Evolutionary conservation across 2,113 vertebrate species (phyloP), one percentile per base, ranked within the genome.

Genomic region (human (Homo sapiens)): DNA sequence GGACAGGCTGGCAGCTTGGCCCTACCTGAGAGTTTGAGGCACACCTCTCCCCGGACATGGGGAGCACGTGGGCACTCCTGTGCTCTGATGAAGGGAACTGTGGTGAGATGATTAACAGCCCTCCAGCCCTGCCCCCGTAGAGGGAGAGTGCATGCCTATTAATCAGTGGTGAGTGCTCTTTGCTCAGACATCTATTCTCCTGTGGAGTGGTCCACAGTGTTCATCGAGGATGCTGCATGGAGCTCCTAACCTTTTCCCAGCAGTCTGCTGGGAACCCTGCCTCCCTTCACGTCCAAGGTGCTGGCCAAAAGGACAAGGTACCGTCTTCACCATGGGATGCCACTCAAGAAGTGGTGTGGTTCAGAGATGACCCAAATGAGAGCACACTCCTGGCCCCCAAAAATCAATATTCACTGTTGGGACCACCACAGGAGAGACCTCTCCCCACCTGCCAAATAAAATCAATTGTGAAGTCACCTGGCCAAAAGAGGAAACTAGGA

Each of bases 191-290:
- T 32, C 75, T 4, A 0, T 97, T 92, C 93, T 95, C 81, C 8
- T 45, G n/a, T 0, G 8, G 86, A 97, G 64, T 38, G 23, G 96
- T 88, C 98, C 96, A 38, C 1, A 93, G 45, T 1, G 6, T 98
- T 98, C 97, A 98, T 98, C 81, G 32, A 0, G 76, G 98, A 98
- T 98, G 98, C 98, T 96, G 73, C 0, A 25, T 11, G 72, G 3
- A 79, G 90, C 95, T 95, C 90, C 97, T 99, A 97, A 99, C 98
- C 98, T 99, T 98, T 99, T 84, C 73, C 1, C 35, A 18, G 88
- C 90, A 83, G 92, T 98, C 98, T 96, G 59, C 97, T 0, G 97
- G 98, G 98, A 98, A 79, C 91, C 88, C 94, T 25, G 10, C 96
- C 98, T 98, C 96, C 97, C 97, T 91, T 96, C 98, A 98, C 48